phyloP scores from a whole-genome alignment of 2,888 invertebrate genomes.

The Acleris emargana region DNA sequence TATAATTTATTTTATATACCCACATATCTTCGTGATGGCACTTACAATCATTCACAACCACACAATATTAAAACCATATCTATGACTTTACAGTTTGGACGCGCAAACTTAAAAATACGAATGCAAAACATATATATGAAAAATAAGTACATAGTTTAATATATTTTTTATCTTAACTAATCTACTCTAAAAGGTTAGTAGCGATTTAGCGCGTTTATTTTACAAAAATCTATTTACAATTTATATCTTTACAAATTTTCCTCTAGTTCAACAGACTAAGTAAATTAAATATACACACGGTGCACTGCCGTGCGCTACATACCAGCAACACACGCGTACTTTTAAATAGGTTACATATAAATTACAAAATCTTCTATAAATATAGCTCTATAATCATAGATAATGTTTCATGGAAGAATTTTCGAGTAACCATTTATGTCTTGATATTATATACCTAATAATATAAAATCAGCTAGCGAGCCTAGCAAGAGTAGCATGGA shows the following conservation, averaged over 20 bases:
- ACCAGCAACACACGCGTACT: background rate
- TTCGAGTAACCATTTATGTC: constrained; percentile 35
- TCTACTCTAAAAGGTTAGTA: constrained; percentile 45
- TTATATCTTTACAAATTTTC: constrained; percentile 29
- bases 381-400: constrained; percentile 25
- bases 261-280: background rate
- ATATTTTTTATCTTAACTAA: constrained; percentile 45
- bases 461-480: background rate
- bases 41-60: constrained; percentile 67
- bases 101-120: constrained; percentile 25
- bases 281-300: background rate
- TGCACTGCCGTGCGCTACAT: background rate
- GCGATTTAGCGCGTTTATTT: constrained; percentile 45
- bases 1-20: background rate
- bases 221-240: constrained; percentile 45
- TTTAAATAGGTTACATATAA: background rate
- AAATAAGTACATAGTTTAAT: constrained; percentile 31
- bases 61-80: constrained; percentile 45
- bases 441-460: constrained; percentile 19
- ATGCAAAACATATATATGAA: constrained; percentile 19
- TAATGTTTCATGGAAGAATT: constrained; percentile 38
- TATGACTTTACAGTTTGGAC: constrained; percentile 5
- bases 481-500: background rate
- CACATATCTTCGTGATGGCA: constrained; percentile 34
- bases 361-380: constrained; percentile 30